A percentile compares a stretch with the other conserved stretches of the same genome.
Conservation (phyloP, 2,888 invertebrate species). For the Limnephilus marmoratus region DNA sequence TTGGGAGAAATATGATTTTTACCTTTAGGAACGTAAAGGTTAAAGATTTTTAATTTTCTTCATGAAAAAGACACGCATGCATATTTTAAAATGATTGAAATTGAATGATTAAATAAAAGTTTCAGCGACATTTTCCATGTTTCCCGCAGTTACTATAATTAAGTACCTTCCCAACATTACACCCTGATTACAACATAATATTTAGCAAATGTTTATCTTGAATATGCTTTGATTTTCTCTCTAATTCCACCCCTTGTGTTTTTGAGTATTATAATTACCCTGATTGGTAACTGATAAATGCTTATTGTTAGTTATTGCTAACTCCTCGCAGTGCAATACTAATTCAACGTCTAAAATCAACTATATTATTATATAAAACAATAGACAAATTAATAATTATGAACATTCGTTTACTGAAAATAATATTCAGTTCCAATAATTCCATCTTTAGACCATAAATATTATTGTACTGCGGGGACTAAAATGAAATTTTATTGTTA, state of each 20-base stretch:
- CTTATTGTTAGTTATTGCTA: not conserved
- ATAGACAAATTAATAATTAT: not conserved
- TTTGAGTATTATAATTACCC: constrained; percentile 10
- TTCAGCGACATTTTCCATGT: not conserved
- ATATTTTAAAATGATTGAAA: too few relatives aligned
- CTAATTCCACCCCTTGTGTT: not conserved
- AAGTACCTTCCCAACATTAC: not conserved
- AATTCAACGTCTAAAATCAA: not conserved
- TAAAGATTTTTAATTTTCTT: too few relatives aligned
- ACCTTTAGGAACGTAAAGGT: too few relatives aligned
- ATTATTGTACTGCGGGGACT: constrained; percentile 12
- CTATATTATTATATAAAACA: not conserved
- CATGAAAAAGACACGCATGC: too few relatives aligned
- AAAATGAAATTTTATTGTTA: constrained; percentile 49
- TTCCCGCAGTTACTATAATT: not conserved
- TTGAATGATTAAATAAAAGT: not conserved
- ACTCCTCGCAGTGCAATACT: not conserved
- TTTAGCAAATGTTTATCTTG: not conserved
- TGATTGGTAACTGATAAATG: not conserved
- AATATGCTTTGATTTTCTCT: not conserved
- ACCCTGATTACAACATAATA: not conserved
- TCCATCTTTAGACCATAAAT: not conserved
- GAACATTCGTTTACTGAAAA: not conserved
- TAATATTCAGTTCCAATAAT: constrained; percentile 20
- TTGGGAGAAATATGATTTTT: too few relatives aligned